Conservation (phyloP, 1,140 invertebrate genomes). For the Caenorhabditis briggsae region DNA sequence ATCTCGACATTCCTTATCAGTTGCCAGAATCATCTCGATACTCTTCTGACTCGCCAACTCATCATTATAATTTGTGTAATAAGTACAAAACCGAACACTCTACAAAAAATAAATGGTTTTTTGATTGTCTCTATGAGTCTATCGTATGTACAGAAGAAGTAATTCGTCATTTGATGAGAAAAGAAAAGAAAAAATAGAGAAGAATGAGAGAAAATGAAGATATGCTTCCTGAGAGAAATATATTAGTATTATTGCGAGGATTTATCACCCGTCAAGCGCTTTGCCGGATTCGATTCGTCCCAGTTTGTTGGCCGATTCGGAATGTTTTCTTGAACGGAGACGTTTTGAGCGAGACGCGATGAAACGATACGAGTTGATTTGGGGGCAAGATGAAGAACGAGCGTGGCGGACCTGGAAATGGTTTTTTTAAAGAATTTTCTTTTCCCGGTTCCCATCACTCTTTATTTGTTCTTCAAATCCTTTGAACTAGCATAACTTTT, state of each 20-base stretch:
- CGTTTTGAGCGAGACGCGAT: constrained; percentile 39
- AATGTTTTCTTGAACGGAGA: constrained; percentile 36
- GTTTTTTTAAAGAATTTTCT: no score
- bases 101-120: constrained; percentile 25
- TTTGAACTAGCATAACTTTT: no score
- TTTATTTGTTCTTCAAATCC: no score
- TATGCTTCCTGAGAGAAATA: constrained; percentile 8
- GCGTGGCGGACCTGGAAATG: constrained; percentile 58
- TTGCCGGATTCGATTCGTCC: constrained; percentile 47
- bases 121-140: constrained; percentile 39
- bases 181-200: constrained; percentile 3
- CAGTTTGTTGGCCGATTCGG: constrained; percentile 45
- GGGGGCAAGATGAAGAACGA: constrained; percentile 55
- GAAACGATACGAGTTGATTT: constrained; percentile 48
- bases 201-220: neutral
- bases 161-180: constrained; percentile 3
- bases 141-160: constrained; percentile 35
- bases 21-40: constrained; percentile 34
- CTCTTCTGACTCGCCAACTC: constrained; percentile 30
- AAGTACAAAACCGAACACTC: constrained; percentile 1
- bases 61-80: constrained; percentile 35
- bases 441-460: no score
- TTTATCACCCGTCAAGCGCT: constrained; percentile 48
- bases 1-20: neutral
- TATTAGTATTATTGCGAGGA: neutral